Conservation (phyloP, 2,113 vertebrate genomes). For the Cololabis saira region DNA sequence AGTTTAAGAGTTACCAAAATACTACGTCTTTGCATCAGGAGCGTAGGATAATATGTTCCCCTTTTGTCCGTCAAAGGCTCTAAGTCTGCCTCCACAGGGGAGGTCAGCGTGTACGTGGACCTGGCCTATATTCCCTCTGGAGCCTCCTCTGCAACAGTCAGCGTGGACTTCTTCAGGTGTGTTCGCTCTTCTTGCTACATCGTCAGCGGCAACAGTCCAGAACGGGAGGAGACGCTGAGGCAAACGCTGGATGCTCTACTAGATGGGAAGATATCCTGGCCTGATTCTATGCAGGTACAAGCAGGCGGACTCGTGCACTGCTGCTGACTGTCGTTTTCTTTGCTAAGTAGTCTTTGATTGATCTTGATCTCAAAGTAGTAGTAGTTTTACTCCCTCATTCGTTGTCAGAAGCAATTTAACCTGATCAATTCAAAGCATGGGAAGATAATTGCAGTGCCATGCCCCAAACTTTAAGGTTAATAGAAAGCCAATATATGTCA, state of each 20-base stretch:
- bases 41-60: neutral
- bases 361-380: too few species aligned
- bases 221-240: slow-evolving; percentile 86
- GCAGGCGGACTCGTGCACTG: neutral
- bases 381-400: too few species aligned
- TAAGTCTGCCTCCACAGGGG: slow-evolving; percentile 55
- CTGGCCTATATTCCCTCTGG: slow-evolving; percentile 92
- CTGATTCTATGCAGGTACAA: slow-evolving; percentile 83
- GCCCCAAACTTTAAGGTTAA: too few species aligned
- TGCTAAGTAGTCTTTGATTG: too few species aligned
- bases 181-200: slow-evolving; percentile 92
- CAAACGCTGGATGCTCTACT: slow-evolving; percentile 88
- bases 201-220: slow-evolving; percentile 88
- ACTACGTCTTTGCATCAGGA: neutral
- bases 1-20: neutral
- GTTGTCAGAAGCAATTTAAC: too few species aligned
- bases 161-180: slow-evolving; percentile 88
- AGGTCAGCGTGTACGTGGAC: slow-evolving; percentile 86
- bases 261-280: slow-evolving; percentile 85
- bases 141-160: slow-evolving; percentile 82
- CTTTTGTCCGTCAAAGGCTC: slow-evolving; percentile 40
- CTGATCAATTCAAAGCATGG: too few species aligned
- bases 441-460: too few species aligned
- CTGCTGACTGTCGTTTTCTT: too few species aligned
- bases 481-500: too few species aligned